Conservation (phyloP, 2,113 vertebrate genomes). For the Podocnemis expansa region DNA sequence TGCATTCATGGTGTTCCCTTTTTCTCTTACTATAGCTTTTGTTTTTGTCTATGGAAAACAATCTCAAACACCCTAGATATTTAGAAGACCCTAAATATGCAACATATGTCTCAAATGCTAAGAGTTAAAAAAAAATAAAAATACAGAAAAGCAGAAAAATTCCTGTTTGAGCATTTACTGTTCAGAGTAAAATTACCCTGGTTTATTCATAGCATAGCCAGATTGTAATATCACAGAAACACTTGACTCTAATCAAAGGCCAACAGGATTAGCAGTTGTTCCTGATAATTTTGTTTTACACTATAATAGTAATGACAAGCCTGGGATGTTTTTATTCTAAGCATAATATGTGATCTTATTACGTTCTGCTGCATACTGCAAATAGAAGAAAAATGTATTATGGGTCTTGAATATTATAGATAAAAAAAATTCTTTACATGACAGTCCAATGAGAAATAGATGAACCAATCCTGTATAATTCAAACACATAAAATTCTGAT, state of each 20-base stretch:
- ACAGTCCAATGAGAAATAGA: background rate
- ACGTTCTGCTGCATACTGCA: slow-evolving; percentile 16
- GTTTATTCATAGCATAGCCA: background rate
- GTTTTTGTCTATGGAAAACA: background rate
- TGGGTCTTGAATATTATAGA: background rate
- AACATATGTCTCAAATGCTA: background rate
- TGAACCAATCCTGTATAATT: background rate
- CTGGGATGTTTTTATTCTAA: slow-evolving; percentile 12
- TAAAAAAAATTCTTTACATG: background rate
- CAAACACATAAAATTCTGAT: background rate
- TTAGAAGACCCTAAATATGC: background rate
- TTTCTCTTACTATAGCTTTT: background rate
- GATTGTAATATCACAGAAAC: slow-evolving; percentile 33
- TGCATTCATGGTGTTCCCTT: background rate
- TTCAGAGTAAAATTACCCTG: slow-evolving; percentile 46
- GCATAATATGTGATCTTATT: slow-evolving; percentile 5
- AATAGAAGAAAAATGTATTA: background rate
- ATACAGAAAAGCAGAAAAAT: background rate
- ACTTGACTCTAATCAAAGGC: slow-evolving; percentile 53
- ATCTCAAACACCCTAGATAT: background rate
- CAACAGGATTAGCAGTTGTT: slow-evolving; percentile 30
- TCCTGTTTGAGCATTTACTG: slow-evolving; percentile 34
- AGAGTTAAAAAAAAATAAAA: background rate
- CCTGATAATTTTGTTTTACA: slow-evolving; percentile 55
- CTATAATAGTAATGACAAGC: background rate